Evolutionary conservation across 1,140 invertebrate genomes (phyloP), one percentile per base, ranked within the genome.

Genomic region (Drosophila kikkawai): DNA sequence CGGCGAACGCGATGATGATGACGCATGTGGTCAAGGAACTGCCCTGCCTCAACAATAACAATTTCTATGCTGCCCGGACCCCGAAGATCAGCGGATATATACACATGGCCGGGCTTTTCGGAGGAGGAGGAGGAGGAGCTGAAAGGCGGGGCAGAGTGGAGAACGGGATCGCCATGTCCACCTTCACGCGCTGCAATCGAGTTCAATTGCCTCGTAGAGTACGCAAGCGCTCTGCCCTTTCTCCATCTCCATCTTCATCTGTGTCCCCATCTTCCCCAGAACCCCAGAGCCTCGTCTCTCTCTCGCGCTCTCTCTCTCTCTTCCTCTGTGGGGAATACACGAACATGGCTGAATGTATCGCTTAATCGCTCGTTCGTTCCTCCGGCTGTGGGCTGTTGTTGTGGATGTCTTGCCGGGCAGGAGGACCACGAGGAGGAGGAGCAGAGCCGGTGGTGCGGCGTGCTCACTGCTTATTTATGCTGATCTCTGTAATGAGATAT

Each of bases 401-500:
- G 67, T 34, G 36, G 51, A 45, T 55, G 60, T 60, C 60, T 36
- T 29, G 26, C 42, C 4, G 6, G 11, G 48, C 48, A 37, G 45
- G 45, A 41, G 65, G 42, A 44, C 29, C 17, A 50, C 17, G 44
- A 4, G 36, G 22, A 26, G 51, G 32, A 39, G 61, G 17, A 32
- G 32, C 37, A 0, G 17, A 22, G 37, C 77, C 73, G 51, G 68
- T 58, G 79, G 60, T 74, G 80, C 80, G 70, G 64, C 84, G 66
- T 80, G 80, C 85, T 82, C 83, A 66, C 69, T 80, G 81, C 85
- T 90, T 91, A 87, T 91, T 91, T 91, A 91, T 91, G 84, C 80
- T 91, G 87, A 91, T 91, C 87, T 88, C 77, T 84, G 74, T 88
- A 91, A 88, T 91, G 83, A 91, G 88, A 91, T 91, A 91, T 88